Evolutionary conservation across 2,888 invertebrate genomes (phyloP), one percentile per base, ranked within the genome.

Genomic region (Bombylius discolor): DNA sequence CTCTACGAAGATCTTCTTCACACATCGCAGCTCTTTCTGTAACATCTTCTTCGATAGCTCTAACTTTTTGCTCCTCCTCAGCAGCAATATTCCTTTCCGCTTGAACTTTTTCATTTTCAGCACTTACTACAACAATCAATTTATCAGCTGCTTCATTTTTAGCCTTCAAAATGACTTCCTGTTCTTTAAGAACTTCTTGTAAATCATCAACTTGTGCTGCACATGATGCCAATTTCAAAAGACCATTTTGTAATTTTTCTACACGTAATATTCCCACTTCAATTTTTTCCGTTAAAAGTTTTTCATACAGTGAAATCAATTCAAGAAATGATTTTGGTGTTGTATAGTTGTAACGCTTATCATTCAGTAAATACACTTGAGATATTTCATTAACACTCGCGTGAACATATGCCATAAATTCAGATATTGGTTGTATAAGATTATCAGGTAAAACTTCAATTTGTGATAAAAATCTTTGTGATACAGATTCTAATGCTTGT

Each of bases 241-340:
- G 76, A 49, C 96, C 96, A 67, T 88, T 92, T 71, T 90, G 89
- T 11, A 97, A 78, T 60, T 94, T 80, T 1, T 74, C 68, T 46
- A 94, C 88, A 74, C 87, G 88, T 62, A 84, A 81, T 62, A 81
- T 80, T 49, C 92, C 79, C 55, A 88, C 83, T 8, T 69, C 71
- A 0, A 81, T 81, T 68, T 87, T 88, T 61, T 82, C 83, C 31
- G 72, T 78, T 33, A 89, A 70, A 7, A 89, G 72, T 67, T 88
- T 89, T 1, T 81, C 76, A 67, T 85, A 96, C 6, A 96, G 76
- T 12, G 86, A 82, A 58, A 96, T 94, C 68, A 93, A 89, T 69
- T 96, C 96, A 50, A 97, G 75, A 75, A 95, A 97, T 0, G 92
- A 89, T 76, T 97, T 97, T 0, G 96, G 96, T 1, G 96, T 97